Evolutionary conservation across 2,888 invertebrate genomes (phyloP), one percentile per base, ranked within the genome.

Genomic region (Odontocolon sp.): DNA sequence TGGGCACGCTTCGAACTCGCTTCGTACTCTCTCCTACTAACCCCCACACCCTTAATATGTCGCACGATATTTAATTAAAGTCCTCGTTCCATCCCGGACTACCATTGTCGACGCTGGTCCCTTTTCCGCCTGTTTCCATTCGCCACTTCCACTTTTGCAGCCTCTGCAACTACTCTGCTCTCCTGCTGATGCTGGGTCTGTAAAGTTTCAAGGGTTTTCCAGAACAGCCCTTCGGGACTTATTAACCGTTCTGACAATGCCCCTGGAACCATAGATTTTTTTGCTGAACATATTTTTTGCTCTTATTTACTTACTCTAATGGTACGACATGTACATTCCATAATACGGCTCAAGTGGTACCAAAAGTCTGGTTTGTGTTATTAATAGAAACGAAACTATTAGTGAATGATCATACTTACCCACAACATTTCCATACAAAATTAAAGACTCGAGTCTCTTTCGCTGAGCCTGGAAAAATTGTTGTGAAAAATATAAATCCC

Each of bases 11-110:
- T 8, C 47, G 50, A 72, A 72, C 72, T 72, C 68, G 68, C 42
- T 38, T 47, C 36, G 11, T 50, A 38, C 68, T 52, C 67, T 36
- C 59, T 59, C 38, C 72, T 23, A 23, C 47, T 66, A 26, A 70
- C 70, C 59, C 64, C 52, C 77, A 76, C 70, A 68, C 63, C 84
- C 82, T 81, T 84, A 84, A 85, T 85, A 83, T 85, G 87, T 87
- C 86, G 86, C 80, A 80, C 84, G 85, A 87, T 87, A 87, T 87
- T 87, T 87, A 87, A 87, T 87, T 87, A 87, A 87, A 87, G 81
- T 85, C 80, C 74, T 81, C 68, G 23, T 73, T 77, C 75, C 81
- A 72, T 56, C 52, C 77, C 61, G 40, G 26, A 21, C 69, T 14
- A 21, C 67, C 59, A 45, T 79, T 78, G 80, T 80, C 82, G 79